phyloP scores from a whole-genome alignment of 2,797 vertebrate genomes.

The Limnodromus scolopaceus region DNA sequence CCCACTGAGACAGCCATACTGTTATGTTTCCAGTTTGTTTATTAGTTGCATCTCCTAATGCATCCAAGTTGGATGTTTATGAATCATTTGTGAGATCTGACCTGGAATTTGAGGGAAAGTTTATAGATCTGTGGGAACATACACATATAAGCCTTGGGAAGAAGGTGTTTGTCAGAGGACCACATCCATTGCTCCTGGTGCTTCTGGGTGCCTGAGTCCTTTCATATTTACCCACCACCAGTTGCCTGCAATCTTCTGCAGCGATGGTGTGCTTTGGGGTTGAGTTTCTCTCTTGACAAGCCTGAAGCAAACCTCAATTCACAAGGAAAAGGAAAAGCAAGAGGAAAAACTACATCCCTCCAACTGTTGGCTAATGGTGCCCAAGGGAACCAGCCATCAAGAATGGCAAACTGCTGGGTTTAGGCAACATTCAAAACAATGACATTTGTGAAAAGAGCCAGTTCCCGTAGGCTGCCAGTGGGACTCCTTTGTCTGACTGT shows the following conservation, averaged over 20 bases:
- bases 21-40: background rate
- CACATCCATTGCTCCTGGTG: background rate
- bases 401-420: background rate
- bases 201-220: background rate
- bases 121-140: background rate
- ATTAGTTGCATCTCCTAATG: background rate
- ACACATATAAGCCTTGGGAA: background rate
- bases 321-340: too few relatives aligned
- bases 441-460: background rate
- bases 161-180: background rate
- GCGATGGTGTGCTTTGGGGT: background rate
- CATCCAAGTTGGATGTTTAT: background rate
- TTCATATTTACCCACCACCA: background rate
- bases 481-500: background rate
- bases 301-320: background rate
- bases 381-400: background rate
- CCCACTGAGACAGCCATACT: background rate
- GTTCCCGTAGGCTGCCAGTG: background rate
- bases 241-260: background rate
- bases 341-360: background rate
- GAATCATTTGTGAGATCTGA: background rate
- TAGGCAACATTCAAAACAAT: background rate
- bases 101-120: background rate
- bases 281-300: background rate
- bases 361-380: fast-evolving